phyloP scores from a whole-genome alignment of 2,797 vertebrate species.

The Pseudomugil tenellus region DNA sequence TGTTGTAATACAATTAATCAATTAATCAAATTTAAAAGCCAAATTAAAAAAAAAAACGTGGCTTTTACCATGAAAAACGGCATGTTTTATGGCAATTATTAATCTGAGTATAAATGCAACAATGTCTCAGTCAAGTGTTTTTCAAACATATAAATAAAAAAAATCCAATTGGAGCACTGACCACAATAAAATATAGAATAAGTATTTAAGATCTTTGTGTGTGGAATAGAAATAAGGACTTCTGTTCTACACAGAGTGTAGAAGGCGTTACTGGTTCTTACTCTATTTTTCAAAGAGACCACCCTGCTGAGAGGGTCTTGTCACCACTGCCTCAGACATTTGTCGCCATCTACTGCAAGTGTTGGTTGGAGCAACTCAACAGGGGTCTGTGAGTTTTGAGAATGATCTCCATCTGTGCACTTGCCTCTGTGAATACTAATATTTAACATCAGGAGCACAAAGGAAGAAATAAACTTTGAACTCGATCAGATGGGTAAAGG shows the following conservation, averaged over 20 bases:
- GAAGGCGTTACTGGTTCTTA: slow-evolving; percentile 33
- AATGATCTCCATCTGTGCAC: slow-evolving; percentile 24
- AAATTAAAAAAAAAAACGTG: no score
- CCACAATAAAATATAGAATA: slow-evolving; percentile 16
- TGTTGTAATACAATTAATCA: background rate
- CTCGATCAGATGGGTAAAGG: background rate
- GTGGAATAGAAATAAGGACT: slow-evolving; percentile 46
- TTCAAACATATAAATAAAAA: slow-evolving; percentile 5
- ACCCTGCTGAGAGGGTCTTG: slow-evolving; percentile 59
- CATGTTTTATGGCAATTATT: background rate
- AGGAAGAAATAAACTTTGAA: slow-evolving; percentile 8
- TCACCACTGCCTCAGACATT: slow-evolving; percentile 54
- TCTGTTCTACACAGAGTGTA: slow-evolving; percentile 20
- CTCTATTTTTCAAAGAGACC: slow-evolving; percentile 43
- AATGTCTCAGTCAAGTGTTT: slow-evolving; percentile 12
- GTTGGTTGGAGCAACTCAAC: slow-evolving; percentile 38
- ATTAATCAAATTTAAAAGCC: no score
- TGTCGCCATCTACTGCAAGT: slow-evolving; percentile 69
- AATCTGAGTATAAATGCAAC: background rate
- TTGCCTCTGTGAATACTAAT: slow-evolving; percentile 36
- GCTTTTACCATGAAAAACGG: no score
- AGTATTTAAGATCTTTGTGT: slow-evolving; percentile 30
- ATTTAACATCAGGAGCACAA: slow-evolving; percentile 24
- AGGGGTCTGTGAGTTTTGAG: slow-evolving; percentile 29
- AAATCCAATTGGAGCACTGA: background rate